phyloP scores from a whole-genome alignment of 2,888 invertebrate genomes.

The Diabrotica balteata region DNA sequence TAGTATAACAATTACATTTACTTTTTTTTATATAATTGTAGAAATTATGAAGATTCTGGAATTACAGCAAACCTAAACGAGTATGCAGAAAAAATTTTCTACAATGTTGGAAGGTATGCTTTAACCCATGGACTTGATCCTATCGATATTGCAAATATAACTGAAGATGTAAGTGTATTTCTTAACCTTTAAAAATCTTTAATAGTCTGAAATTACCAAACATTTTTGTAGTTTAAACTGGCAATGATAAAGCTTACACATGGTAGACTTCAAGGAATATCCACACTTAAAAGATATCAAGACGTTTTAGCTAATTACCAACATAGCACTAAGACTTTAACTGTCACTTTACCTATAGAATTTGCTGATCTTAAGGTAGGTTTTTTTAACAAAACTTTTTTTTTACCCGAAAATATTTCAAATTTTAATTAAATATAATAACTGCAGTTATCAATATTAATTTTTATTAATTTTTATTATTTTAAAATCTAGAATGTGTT shows the following conservation, averaged over 20 bases:
- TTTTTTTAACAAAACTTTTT: not conserved
- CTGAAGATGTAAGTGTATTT: constrained; percentile 18
- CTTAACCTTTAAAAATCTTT: constrained; percentile 1
- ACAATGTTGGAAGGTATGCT: constrained; percentile 18
- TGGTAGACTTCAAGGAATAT: not conserved
- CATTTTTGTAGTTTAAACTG: not conserved
- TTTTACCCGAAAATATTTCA: too few species aligned
- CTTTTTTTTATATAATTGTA: not conserved
- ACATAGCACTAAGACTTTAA: not conserved
- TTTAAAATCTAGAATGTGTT: not conserved
- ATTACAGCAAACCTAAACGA: constrained; percentile 23
- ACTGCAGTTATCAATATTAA: not conserved
- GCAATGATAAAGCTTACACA: not conserved
- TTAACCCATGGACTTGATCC: constrained; percentile 26
- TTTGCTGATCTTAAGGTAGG: not conserved
- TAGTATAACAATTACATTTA: too few species aligned
- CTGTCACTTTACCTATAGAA: not conserved
- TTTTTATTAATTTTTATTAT: constrained; percentile 1
- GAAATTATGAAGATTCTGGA: not conserved
- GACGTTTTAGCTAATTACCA: not conserved
- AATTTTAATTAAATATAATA: too few species aligned
- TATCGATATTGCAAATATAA: constrained; percentile 15
- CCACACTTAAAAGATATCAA: not conserved
- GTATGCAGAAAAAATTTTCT: constrained; percentile 24
- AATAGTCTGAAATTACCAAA: constrained; percentile 14